A percentile compares a stretch with the other conserved stretches of the same genome.
Conservation (phyloP, 2,888 invertebrate species). For the Theodoxus fluviatilis region DNA sequence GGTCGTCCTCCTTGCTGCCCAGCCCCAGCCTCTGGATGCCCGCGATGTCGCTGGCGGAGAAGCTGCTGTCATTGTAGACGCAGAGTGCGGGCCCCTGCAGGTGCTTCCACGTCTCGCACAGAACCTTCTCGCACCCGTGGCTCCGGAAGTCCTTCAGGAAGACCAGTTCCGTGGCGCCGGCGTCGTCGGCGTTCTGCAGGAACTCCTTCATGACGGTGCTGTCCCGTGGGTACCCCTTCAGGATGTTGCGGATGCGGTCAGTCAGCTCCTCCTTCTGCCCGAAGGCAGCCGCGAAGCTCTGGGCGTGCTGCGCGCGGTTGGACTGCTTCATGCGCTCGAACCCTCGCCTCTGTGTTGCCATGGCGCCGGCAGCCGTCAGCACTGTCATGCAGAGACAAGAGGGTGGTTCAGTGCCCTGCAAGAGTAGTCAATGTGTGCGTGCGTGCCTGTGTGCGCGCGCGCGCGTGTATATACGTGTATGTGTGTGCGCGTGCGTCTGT, state of each 20-base stretch:
- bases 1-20: conserved; percentile 21
- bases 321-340: too few relatives aligned
- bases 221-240: conserved; percentile 16
- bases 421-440: too few relatives aligned
- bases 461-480: too few relatives aligned
- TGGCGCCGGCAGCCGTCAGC: too few relatives aligned
- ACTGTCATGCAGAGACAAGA: too few relatives aligned
- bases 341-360: too few relatives aligned
- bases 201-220: conserved; percentile 14
- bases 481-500: too few relatives aligned
- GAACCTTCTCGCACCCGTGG: not conserved
- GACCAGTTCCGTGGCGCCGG: conserved; percentile 23
- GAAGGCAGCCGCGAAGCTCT: not conserved
- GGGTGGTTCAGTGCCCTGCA: too few relatives aligned
- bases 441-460: too few relatives aligned
- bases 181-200: conserved; percentile 22
- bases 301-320: conserved; percentile 24
- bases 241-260: conserved; percentile 6
- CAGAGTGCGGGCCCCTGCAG: conserved; percentile 17
- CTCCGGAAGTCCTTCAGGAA: conserved; percentile 10
- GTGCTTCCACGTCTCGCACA: conserved; percentile 5
- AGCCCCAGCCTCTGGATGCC: conserved; percentile 21
- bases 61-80: conserved; percentile 10
- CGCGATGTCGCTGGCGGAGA: not conserved
- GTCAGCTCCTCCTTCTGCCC: conserved; percentile 15